phyloP scores from a whole-genome alignment of 1,140 invertebrate genomes.

The Nasonia giraulti region DNA sequence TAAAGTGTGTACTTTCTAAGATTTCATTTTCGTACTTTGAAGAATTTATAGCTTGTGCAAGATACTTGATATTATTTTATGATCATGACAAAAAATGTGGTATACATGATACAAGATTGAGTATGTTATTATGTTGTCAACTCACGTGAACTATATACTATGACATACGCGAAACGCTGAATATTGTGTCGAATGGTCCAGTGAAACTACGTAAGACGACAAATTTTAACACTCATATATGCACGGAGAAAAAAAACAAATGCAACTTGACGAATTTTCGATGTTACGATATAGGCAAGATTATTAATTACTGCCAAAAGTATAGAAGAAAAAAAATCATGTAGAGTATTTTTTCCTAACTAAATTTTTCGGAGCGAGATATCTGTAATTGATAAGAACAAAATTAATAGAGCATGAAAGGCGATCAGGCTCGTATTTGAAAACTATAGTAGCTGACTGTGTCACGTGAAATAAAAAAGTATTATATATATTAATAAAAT shows the following conservation, averaged over 20 bases:
- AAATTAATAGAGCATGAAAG: background rate
- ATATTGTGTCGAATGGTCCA: constrained; percentile 22
- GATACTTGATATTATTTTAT: too few species aligned
- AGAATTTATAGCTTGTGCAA: too few species aligned
- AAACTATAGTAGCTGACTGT: constrained; percentile 23
- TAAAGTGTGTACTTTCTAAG: too few species aligned
- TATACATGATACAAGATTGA: too few species aligned
- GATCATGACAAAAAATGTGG: too few species aligned
- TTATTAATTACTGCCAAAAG: constrained; percentile 30
- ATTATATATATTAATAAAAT: background rate
- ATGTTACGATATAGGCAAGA: constrained; percentile 42
- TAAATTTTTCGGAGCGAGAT: background rate
- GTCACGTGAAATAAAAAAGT: background rate
- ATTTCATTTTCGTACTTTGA: too few species aligned
- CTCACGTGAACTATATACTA: too few species aligned
- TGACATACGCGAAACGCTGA: background rate
- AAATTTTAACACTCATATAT: background rate
- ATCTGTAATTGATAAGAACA: background rate
- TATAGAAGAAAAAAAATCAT: constrained; percentile 4
- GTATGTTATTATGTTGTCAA: too few species aligned
- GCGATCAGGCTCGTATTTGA: background rate
- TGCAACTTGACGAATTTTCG: constrained; percentile 41
- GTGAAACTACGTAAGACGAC: constrained; percentile 29
- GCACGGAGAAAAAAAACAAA: constrained; percentile 18
- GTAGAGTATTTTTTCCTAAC: constrained; percentile 45